phyloP scores from a whole-genome alignment of 2,888 invertebrate genomes.

The Phlogophora meticulosa region DNA sequence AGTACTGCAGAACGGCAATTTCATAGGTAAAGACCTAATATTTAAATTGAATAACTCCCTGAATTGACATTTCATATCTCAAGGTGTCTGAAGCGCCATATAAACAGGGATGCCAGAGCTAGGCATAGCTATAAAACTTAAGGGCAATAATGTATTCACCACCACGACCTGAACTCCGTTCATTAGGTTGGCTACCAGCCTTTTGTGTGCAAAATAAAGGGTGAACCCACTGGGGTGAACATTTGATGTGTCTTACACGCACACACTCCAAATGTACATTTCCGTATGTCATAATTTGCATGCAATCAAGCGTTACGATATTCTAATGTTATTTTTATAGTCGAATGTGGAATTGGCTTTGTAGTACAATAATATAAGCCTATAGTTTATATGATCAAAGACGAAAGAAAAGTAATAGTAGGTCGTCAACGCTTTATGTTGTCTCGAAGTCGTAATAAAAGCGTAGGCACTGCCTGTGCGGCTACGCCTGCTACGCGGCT shows the following conservation, averaged over 20 bases:
- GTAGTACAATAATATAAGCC: slow-evolving; percentile 29
- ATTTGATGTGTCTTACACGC: slow-evolving; percentile 71
- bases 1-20: no score
- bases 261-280: slow-evolving; percentile 78
- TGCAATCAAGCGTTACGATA: slow-evolving; percentile 79
- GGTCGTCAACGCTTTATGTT: slow-evolving; percentile 38
- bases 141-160: slow-evolving; percentile 79
- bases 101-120: slow-evolving; percentile 54
- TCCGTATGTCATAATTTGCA: slow-evolving; percentile 82
- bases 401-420: slow-evolving; percentile 42
- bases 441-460: slow-evolving; percentile 46
- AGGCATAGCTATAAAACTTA: slow-evolving; percentile 65
- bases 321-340: slow-evolving; percentile 59
- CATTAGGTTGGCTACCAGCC: slow-evolving; percentile 79
- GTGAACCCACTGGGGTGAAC: slow-evolving; percentile 75
- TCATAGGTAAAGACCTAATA: no score
- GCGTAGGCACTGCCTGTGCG: slow-evolving; percentile 26
- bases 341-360: slow-evolving; percentile 24
- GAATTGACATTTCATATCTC: slow-evolving; percentile 24
- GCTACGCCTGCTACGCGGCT: slow-evolving; percentile 27
- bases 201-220: slow-evolving; percentile 82
- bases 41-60: slow-evolving; percentile 23
- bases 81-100: slow-evolving; percentile 39
- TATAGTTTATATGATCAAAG: slow-evolving; percentile 57
- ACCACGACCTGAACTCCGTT: slow-evolving; percentile 76